Percentiles rank a stretch among this genome's conserved stretches.
phyloP scores from a whole-genome alignment of 1,140 invertebrate genomes.

The Drosophila cardini region DNA sequence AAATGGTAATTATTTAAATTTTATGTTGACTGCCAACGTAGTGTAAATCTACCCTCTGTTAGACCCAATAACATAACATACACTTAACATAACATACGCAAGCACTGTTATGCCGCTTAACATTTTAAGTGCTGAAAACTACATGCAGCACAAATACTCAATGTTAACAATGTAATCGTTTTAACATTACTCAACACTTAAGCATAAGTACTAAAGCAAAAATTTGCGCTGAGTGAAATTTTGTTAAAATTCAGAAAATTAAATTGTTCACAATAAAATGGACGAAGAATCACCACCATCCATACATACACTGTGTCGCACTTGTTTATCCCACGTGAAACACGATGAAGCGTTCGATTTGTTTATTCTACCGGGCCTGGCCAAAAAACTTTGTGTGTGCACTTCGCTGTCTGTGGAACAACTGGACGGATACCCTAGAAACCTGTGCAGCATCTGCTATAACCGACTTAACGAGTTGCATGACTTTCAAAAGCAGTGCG shows the following conservation, averaged over 20 bases:
- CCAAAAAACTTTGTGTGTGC: conserved; percentile 75
- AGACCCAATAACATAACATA: too few species aligned
- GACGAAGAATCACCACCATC: conserved; percentile 46
- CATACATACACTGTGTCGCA: conserved; percentile 73
- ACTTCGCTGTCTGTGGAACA: conserved; percentile 74
- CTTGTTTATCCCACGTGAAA: conserved; percentile 64
- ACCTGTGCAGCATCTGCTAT: conserved; percentile 65
- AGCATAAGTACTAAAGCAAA: background rate
- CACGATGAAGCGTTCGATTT: conserved; percentile 60
- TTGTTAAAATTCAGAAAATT: background rate
- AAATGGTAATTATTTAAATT: too few species aligned
- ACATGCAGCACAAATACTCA: too few species aligned
- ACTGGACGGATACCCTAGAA: conserved; percentile 73
- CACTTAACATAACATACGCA: too few species aligned
- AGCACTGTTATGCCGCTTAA: too few species aligned
- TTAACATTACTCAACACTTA: background rate
- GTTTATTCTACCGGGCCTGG: conserved; percentile 70
- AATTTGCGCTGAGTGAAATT: conserved; percentile 1
- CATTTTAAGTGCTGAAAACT: too few species aligned
- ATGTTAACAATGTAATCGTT: too few species aligned
- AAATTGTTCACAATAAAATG: conserved; percentile 35
- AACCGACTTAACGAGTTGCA: conserved; percentile 72
- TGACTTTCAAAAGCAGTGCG: conserved; percentile 73
- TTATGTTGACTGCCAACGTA: too few species aligned
- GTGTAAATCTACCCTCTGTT: too few species aligned